These are phyloP conservation scores for Plestiodon gilberti DNA, from an alignment of 2,113 vertebrate genomes.

Conservation along the genomic window DNA sequence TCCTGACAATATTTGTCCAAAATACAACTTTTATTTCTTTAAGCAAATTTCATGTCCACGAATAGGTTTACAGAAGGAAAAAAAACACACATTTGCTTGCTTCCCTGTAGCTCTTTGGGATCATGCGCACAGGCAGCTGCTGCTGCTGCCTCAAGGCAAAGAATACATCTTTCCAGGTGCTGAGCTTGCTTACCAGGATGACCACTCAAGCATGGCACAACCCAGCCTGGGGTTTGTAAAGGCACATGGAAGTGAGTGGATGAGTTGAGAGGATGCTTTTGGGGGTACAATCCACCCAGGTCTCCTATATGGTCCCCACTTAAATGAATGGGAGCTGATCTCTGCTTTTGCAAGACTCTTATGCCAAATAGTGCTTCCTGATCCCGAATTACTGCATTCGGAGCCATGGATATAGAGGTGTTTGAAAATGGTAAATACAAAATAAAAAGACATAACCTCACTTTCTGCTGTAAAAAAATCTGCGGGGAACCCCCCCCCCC, in stretches of 20 bases:
- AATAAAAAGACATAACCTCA: no score
- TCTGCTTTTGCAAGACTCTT: background rate
- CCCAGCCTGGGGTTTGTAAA: background rate
- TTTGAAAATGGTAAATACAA: no score
- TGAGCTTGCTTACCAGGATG: no score
- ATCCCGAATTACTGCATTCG: no score
- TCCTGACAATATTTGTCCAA: background rate
- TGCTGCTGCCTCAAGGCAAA: background rate
- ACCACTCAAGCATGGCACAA: background rate
- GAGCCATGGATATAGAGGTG: no score
- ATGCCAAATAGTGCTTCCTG: background rate
- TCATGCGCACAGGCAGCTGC: background rate
- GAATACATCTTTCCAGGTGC: no score
- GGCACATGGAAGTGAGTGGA: background rate
- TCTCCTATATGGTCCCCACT: background rate
- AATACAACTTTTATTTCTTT: constrained; percentile 18
- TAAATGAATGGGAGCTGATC: background rate
- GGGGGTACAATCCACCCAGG: background rate
- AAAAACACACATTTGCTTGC: no score
- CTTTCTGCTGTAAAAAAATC: no score
- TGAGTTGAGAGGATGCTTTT: background rate
- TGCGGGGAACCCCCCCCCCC: no score
- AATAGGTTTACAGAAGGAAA: background rate
- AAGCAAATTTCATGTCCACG: background rate
- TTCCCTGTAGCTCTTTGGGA: background rate